phyloP scores from a whole-genome alignment of 2,113 vertebrate genomes.

The Willisornis vidua region DNA sequence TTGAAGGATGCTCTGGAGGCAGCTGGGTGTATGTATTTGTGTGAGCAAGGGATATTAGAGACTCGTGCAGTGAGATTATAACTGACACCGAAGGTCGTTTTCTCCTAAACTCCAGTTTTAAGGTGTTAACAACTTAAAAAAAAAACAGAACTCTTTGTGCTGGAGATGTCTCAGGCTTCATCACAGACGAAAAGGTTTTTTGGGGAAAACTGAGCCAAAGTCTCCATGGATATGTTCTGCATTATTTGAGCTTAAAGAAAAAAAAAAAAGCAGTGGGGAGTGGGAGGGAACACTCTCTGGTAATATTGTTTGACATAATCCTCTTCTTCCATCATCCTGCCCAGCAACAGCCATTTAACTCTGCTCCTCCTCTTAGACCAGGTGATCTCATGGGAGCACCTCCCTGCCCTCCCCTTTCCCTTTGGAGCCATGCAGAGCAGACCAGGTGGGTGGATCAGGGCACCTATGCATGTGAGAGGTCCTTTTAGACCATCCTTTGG shows the following conservation, averaged over 20 bases:
- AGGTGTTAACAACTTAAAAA: background rate
- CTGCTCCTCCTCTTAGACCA: background rate
- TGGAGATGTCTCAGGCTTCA: background rate
- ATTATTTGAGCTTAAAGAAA: background rate
- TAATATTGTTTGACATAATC: conserved; percentile 3
- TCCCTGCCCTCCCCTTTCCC: background rate
- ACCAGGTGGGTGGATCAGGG: background rate
- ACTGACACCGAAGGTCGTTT: background rate
- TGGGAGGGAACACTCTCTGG: fast-evolving
- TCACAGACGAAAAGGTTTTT: background rate
- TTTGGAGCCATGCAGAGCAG: background rate
- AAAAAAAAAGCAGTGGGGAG: background rate
- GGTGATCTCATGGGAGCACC: background rate
- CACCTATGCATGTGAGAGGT: fast-evolving
- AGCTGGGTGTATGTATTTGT: background rate
- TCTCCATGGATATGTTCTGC: background rate
- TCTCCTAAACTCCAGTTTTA: conserved; percentile 2
- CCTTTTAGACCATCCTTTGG: background rate
- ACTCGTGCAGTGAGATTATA: conserved; percentile 24
- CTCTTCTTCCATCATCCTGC: background rate
- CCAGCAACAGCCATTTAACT: background rate
- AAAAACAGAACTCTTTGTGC: background rate
- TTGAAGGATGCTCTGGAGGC: background rate
- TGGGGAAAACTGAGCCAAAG: background rate
- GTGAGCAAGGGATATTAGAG: conserved; percentile 12